Base-by-base conservation (phyloP, 2,888 invertebrate genomes). In the Drosophila silvestris region DNA sequence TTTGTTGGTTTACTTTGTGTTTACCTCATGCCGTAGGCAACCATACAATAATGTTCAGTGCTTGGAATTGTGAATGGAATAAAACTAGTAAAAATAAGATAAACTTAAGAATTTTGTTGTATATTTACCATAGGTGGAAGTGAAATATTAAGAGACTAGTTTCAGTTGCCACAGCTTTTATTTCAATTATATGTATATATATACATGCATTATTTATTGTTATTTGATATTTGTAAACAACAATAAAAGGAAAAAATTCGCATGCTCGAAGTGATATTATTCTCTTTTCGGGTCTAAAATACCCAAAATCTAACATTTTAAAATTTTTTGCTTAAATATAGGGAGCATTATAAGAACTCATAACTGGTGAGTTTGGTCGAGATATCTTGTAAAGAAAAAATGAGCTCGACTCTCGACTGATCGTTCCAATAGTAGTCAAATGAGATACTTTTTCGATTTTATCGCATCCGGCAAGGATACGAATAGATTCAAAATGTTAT, bases 221-320 rank as follows among this genome's bases (percentile, higher is more conserved):
- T 58, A 30, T 58, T 57, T 57, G 28, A 44, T 44, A 58, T 58
- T 58, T 32, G 32, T 58, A 22, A 32, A 44, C 58, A 58, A 58
- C 44, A 44, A 41, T 57, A 30, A 44, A 22, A 32, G 32, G 19
- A 44, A 44, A 44, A 41, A 44, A 44, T 41, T 32, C 19, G 22
- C 41, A 44, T 58, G 22, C n/a, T 44, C 22, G 28, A 57, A 22
- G 1, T n/a, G 30, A 41, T 16, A 28, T 39, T 39, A 16, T 9
- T 30, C n/a, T 39, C 28, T n/a, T 3, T 30, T 41, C 14, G 14
- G 30, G 41, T 30, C n/a, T 58, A n/a, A 41, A 58, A 14, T 58
- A 22, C 30, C 16, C 16, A 22, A 32, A 16, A 32, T 39, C 9
- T 30, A n/a, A 57, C 10, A 22, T 22, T 32, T 22, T 4, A 58